Conservation (phyloP, 2,888 invertebrate species). For the Dolichomitus sp. region DNA sequence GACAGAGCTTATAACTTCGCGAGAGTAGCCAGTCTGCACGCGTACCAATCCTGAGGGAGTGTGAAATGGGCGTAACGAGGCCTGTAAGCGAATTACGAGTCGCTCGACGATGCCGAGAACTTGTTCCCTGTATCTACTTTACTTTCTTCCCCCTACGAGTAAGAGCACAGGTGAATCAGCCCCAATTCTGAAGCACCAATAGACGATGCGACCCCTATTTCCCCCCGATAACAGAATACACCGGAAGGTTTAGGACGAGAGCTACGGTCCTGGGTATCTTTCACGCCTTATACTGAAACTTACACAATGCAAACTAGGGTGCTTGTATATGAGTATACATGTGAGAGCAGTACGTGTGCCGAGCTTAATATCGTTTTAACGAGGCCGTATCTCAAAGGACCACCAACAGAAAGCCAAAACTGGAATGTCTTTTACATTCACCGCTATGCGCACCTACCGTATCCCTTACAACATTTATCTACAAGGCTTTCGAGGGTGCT, state of each 20-base stretch:
- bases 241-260: neutral
- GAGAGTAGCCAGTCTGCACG: constrained; percentile 29
- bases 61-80: constrained; percentile 76
- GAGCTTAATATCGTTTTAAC: constrained; percentile 42
- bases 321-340: neutral
- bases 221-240: neutral
- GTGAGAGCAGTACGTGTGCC: neutral
- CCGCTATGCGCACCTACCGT: neutral
- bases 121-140: constrained; percentile 21
- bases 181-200: constrained; percentile 2
- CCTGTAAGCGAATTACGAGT: constrained; percentile 77
- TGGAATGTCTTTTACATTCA: constrained; percentile 14
- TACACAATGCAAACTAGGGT: neutral
- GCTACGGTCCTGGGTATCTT: neutral
- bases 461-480: constrained; percentile 30
- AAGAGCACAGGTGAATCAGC: constrained; percentile 11
- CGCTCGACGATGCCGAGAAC: constrained; percentile 47
- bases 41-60: constrained; percentile 63
- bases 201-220: neutral
- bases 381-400: constrained; percentile 44
- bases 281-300: neutral
- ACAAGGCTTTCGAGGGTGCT: neutral
- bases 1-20: constrained; percentile 33
- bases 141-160: constrained; percentile 20
- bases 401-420: constrained; percentile 5